These are phyloP conservation scores for Antitype chi DNA, from an alignment of 2,888 invertebrate genomes.

Conservation along the genomic window DNA sequence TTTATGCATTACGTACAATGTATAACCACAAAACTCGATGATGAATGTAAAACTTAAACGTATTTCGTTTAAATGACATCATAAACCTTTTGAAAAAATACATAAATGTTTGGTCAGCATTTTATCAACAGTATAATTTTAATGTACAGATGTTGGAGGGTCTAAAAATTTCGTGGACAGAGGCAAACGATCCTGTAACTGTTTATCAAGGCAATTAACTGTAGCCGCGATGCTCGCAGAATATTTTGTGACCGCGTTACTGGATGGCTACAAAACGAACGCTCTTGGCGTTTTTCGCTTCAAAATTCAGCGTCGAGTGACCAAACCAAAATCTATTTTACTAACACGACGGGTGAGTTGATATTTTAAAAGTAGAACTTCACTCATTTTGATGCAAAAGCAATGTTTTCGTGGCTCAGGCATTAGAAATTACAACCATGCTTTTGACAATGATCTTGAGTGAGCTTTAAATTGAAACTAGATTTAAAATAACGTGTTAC, in stretches of 20 bases:
- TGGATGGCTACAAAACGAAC: not conserved
- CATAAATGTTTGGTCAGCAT: slow-evolving; percentile 27
- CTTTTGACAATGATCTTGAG: slow-evolving; percentile 41
- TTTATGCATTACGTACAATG: not conserved
- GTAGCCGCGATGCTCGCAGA: slow-evolving; percentile 67
- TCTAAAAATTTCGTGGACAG: slow-evolving; percentile 59
- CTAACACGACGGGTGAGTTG: not conserved
- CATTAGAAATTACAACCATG: slow-evolving; percentile 34
- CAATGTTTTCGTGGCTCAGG: not conserved
- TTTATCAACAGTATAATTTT: slow-evolving; percentile 50
- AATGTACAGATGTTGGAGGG: slow-evolving; percentile 56
- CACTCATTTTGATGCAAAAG: not conserved
- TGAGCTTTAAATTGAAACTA: slow-evolving; percentile 51
- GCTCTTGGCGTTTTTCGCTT: not conserved
- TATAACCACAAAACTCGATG: not conserved
- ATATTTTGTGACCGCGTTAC: slow-evolving; percentile 67
- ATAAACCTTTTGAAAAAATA: slow-evolving; percentile 34
- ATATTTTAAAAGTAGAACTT: not conserved
- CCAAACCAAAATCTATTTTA: slow-evolving; percentile 14
- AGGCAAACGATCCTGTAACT: slow-evolving; percentile 74
- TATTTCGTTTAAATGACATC: not conserved
- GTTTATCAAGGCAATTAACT: slow-evolving; percentile 81
- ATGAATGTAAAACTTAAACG: not conserved
- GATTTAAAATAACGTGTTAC: not conserved
- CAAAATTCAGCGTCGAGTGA: not conserved